Conservation (phyloP, 2,113 vertebrate genomes). For the Sinocyclocheilus anshuiensis region DNA sequence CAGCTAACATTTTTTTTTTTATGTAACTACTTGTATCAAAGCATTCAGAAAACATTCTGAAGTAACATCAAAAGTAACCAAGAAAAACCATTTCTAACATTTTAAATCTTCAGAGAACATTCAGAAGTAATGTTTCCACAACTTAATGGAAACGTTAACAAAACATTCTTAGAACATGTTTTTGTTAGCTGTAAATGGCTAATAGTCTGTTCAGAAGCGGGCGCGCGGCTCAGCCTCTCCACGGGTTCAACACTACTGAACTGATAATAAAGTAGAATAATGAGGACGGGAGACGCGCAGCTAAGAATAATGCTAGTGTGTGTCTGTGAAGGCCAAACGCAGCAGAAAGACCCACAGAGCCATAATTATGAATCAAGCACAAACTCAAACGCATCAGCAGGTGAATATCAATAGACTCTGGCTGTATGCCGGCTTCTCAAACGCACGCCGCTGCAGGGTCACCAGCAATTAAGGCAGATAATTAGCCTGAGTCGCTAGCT, state of each 20-base stretch:
- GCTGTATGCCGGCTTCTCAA: constrained; percentile 31
- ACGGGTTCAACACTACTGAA: background rate
- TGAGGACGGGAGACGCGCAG: too few relatives aligned
- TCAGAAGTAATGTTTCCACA: too few relatives aligned
- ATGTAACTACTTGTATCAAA: too few relatives aligned
- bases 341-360: background rate
- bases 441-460: constrained; percentile 2
- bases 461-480: constrained; percentile 57
- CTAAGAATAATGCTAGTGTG: background rate
- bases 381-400: constrained; percentile 3
- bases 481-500: constrained; percentile 42
- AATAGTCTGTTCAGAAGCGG: background rate
- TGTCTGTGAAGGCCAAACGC: background rate
- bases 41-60: too few relatives aligned
- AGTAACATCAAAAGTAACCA: too few relatives aligned
- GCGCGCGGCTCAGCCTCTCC: too few relatives aligned
- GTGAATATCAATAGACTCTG: constrained; percentile 17
- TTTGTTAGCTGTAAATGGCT: too few relatives aligned
- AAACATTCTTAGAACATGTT: too few relatives aligned
- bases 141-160: too few relatives aligned
- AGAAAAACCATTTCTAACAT: too few relatives aligned
- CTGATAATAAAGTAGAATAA: constrained; percentile 44
- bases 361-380: constrained; percentile 37
- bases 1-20: too few relatives aligned
- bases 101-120: too few relatives aligned